phyloP scores from a whole-genome alignment of 2,888 invertebrate genomes.

The Scaeva pyrastri region DNA sequence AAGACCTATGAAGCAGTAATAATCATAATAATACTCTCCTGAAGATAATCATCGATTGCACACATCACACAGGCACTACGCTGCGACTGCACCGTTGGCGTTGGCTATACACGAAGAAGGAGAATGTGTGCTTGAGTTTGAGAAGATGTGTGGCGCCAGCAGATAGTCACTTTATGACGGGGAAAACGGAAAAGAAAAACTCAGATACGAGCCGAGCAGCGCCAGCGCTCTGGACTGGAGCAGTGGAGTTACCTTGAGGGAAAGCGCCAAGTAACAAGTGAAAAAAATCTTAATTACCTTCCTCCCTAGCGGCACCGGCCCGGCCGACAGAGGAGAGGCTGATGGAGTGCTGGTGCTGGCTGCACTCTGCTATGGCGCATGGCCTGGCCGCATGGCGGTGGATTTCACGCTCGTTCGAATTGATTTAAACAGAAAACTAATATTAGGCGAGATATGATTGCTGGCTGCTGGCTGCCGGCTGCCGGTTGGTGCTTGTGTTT shows the following conservation, averaged over 20 bases:
- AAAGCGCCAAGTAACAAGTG: conserved; percentile 62
- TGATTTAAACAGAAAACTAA: conserved; percentile 75
- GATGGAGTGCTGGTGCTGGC: neutral
- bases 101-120: neutral
- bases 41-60: conserved; percentile 73
- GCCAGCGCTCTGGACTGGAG: neutral
- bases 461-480: conserved; percentile 56
- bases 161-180: conserved; percentile 45
- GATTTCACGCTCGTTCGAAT: conserved; percentile 71
- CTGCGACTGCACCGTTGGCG: neutral
- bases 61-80: conserved; percentile 38
- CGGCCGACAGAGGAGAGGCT: neutral
- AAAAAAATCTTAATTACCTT: conserved; percentile 71
- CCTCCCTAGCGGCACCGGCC: conserved; percentile 37
- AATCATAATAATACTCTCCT: conserved; percentile 74
- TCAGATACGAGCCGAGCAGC: conserved; percentile 8
- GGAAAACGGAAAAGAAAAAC: conserved; percentile 55
- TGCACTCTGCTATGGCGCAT: conserved; percentile 29
- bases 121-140: conserved; percentile 43
- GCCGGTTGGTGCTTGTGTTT: conserved; percentile 42
- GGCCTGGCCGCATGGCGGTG: too few species aligned
- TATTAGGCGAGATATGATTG: conserved; percentile 73
- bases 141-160: conserved; percentile 71
- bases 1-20: conserved; percentile 68
- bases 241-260: conserved; percentile 51